A percentile compares a stretch with the other conserved stretches of the same genome.
Conservation (phyloP, 2,888 invertebrate genomes). For the Brassicogethes aeneus region DNA sequence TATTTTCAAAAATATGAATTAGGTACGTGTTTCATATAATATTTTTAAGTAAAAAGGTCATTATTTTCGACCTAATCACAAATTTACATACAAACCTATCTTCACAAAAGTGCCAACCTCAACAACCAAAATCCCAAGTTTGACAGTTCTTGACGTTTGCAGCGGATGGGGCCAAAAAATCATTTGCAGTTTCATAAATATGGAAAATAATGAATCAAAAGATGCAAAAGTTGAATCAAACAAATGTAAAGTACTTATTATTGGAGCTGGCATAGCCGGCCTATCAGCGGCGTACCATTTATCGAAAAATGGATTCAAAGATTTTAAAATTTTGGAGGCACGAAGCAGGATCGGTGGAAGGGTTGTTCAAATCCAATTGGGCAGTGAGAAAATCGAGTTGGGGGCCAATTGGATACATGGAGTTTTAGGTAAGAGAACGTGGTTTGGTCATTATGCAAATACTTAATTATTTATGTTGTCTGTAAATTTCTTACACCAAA, state of each 20-base stretch:
- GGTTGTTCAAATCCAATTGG: slow-evolving; percentile 66
- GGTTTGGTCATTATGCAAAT: no score
- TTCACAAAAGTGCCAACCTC: no score
- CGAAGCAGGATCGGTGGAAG: slow-evolving; percentile 74
- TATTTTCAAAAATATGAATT: no score
- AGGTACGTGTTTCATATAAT: no score
- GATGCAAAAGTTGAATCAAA: slow-evolving; percentile 13
- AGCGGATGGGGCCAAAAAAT: not conserved
- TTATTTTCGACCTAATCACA: no score
- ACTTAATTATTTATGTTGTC: no score
- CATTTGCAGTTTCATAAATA: slow-evolving; percentile 2
- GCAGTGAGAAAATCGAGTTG: slow-evolving; percentile 61
- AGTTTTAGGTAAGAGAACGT: slow-evolving; percentile 52
- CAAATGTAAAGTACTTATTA: slow-evolving; percentile 62
- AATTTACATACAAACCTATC: no score
- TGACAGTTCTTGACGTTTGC: not conserved
- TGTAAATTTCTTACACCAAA: no score
- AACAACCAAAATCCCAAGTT: no score
- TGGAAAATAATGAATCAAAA: slow-evolving; percentile 16
- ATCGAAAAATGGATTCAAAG: slow-evolving; percentile 65
- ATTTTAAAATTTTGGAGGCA: slow-evolving; percentile 75
- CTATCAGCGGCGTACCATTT: slow-evolving; percentile 77
- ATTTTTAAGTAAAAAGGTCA: no score
- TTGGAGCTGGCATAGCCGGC: slow-evolving; percentile 82
- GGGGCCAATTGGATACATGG: slow-evolving; percentile 95